Evolutionary conservation across 2,888 invertebrate genomes (phyloP).

Genomic region (Spisula subtruncata): DNA sequence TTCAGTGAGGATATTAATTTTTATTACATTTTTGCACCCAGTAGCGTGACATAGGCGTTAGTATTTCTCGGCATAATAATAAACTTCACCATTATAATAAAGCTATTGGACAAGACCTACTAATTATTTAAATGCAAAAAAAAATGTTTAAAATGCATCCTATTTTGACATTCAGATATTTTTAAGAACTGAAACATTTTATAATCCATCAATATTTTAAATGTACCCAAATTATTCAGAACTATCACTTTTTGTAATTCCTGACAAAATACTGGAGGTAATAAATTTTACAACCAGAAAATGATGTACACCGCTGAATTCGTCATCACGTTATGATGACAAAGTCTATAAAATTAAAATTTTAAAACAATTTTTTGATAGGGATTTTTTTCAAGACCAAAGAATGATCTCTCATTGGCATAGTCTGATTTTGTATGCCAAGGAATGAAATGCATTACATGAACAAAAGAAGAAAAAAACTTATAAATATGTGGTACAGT

Average conservation of each 20-base stretch:
- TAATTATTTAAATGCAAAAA: neutral
- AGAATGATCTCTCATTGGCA: too few relatives aligned
- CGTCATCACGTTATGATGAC: neutral
- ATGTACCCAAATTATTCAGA: conserved; percentile 3
- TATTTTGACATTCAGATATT: neutral
- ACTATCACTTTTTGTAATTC: neutral
- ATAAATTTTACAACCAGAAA: too few relatives aligned
- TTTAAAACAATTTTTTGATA: too few relatives aligned
- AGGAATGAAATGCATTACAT: too few relatives aligned
- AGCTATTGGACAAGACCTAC: neutral
- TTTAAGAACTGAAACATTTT: neutral
- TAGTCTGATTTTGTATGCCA: too few relatives aligned
- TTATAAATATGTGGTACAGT: too few relatives aligned
- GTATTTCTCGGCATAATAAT: neutral
- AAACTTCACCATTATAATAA: neutral
- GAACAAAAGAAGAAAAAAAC: too few relatives aligned
- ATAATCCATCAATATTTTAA: conserved; percentile 4
- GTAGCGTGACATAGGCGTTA: neutral
- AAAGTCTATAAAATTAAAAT: too few relatives aligned
- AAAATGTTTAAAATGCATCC: neutral
- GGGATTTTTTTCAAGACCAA: too few relatives aligned
- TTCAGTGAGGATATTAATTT: neutral
- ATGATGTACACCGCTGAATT: neutral
- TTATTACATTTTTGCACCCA: neutral
- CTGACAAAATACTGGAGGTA: neutral